A percentile compares a stretch with the other conserved stretches of the same genome.
These are phyloP conservation scores for Caenorhabditis virilis DNA, from an alignment of 2,888 invertebrate species.

Conservation along the genomic window DNA sequence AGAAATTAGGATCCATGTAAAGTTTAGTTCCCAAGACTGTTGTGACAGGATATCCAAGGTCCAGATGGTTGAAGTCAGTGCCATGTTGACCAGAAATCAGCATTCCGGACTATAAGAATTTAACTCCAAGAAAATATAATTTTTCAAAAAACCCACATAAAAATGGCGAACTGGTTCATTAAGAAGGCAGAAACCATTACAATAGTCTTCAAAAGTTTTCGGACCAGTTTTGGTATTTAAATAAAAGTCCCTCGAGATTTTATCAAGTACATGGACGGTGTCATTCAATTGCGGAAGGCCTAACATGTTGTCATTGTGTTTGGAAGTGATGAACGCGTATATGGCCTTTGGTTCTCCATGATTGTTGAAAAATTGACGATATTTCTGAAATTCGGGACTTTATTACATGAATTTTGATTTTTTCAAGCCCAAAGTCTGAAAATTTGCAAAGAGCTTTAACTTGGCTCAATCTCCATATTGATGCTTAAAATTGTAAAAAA, in stretches of 20 bases:
- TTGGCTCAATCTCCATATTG: too few species aligned
- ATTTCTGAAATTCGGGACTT: conserved; percentile 56
- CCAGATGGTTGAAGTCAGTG: conserved; percentile 45
- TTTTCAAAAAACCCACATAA: conserved; percentile 44
- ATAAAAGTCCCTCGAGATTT: conserved; percentile 55
- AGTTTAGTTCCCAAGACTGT: conserved; percentile 64
- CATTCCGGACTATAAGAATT: conserved; percentile 57
- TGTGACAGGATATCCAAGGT: conserved; percentile 64
- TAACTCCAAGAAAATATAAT: too few species aligned
- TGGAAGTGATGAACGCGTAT: conserved; percentile 61
- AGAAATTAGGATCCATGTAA: conserved; percentile 67
- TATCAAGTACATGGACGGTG: conserved; percentile 61
- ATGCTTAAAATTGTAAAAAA: too few species aligned
- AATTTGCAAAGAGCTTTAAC: too few species aligned
- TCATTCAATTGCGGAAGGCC: conserved; percentile 58
- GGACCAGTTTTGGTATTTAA: conserved; percentile 37
- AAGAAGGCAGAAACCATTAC: conserved; percentile 63
- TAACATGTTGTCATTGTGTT: conserved; percentile 58
- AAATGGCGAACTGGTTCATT: conserved; percentile 67
- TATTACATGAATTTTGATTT: too few species aligned
- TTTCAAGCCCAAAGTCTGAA: too few species aligned
- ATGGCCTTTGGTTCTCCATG: conserved; percentile 62
- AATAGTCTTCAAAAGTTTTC: conserved; percentile 59
- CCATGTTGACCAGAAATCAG: conserved; percentile 57
- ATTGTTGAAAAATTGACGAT: conserved; percentile 61